Conservation (phyloP, 92 coral and sea anemone genomes). For the Metridium senile region DNA sequence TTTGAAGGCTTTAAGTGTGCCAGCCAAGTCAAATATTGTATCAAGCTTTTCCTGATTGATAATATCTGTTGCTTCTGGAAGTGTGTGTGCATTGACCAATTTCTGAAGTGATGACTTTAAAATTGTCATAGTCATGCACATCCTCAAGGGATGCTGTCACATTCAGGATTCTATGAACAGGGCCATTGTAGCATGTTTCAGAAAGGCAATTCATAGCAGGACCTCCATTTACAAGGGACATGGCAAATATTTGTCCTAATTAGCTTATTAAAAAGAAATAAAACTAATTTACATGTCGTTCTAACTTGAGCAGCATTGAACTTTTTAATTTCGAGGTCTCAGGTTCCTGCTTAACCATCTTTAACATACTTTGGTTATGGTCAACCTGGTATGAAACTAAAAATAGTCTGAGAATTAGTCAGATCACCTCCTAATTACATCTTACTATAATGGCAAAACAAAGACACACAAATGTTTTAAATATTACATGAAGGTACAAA, state of each 20-base stretch:
- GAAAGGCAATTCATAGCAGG: conserved; percentile 39
- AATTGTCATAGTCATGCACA: conserved; percentile 35
- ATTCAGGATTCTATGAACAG: conserved; percentile 18
- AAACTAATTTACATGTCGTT: too few relatives aligned
- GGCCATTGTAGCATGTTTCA: conserved; percentile 14
- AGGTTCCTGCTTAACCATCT: too few relatives aligned
- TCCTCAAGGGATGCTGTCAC: conserved; percentile 22
- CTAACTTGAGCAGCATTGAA: too few relatives aligned
- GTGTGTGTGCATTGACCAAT: conserved; percentile 3
- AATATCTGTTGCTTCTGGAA: conserved; percentile 38
- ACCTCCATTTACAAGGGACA: conserved; percentile 62
- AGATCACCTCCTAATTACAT: too few relatives aligned
- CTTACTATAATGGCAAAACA: too few relatives aligned
- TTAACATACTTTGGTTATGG: too few relatives aligned
- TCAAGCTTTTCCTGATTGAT: conserved; percentile 42
- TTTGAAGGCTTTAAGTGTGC: conserved; percentile 36
- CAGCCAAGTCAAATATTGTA: conserved; percentile 54
- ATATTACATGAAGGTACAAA: too few relatives aligned
- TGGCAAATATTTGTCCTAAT: conserved; percentile 46
- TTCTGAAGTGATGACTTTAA: conserved; percentile 37
- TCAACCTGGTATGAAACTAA: too few relatives aligned
- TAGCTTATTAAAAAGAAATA: too few relatives aligned
- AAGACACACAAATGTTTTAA: too few relatives aligned
- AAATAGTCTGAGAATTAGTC: too few relatives aligned
- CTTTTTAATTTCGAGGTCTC: too few relatives aligned